Evolutionary conservation across 2,888 invertebrate genomes (phyloP), one percentile per base, ranked within the genome.

Genomic region (Mesopsocus fuscifrons): DNA sequence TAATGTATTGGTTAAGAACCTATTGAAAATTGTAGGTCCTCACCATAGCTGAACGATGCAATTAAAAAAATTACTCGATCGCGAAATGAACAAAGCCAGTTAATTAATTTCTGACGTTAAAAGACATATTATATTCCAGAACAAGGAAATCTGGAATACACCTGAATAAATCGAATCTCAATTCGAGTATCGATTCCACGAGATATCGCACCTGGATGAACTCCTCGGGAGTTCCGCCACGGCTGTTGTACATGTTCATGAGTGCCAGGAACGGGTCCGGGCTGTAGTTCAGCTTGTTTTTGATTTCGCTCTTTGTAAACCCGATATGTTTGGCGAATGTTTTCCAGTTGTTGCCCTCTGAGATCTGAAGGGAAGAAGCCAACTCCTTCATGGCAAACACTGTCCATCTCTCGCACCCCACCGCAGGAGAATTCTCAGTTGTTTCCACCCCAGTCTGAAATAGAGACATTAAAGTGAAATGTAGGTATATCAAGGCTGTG

Each of bases 171-270:
- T n/a, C n/a, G n/a, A n/a, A n/a, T n/a, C n/a, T n/a, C n/a, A n/a
- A n/a, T n/a, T n/a, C n/a, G n/a, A n/a, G n/a, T n/a, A n/a, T n/a
- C n/a, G n/a, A n/a, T n/a, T n/a, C n/a, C n/a, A n/a, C 53, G 2
- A 48, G 47, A 44, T 55, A 54, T 16, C 56, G 40, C n/a, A 52
- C 51, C 34, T 55, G 52, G 1, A 55, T 50, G 44, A 57, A 55
- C 44, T 57, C 55, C 32, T 55, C 54, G 3, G 55, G 51, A 5
- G 55, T 52, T 2, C 57, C 57, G 8, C 54, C 54, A 26, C 56
- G 46, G 11, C 47, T 32, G 32, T 52, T 49, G 40, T 53, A 57
- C 26, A 51, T 33, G 11, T 49, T 49, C 42, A 55, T 48, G 45
- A 56, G 53, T 11, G 51, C 46, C 16, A 49, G 34, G 35, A 56